Evolutionary conservation across 2,888 invertebrate species (phyloP), one percentile per base, ranked within the genome.

Genomic region (Amblyjoppa proteus): DNA sequence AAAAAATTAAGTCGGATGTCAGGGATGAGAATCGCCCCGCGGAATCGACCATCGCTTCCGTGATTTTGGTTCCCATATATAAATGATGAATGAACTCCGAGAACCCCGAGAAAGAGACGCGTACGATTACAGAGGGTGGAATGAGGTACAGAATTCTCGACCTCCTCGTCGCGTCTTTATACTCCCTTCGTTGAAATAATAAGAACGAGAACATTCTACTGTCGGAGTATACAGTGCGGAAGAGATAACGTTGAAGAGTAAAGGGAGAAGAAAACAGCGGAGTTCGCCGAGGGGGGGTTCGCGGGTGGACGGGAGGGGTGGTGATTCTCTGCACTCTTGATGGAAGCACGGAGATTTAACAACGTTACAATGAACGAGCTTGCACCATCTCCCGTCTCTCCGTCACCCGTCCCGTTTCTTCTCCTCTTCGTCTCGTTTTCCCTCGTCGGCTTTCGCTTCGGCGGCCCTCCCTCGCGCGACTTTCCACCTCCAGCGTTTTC

Each of bases 341-440:
- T 92, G 91, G 92, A 93, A 91, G 90, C 90, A 90, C 89, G 87
- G 91, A 91, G 91, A 92, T 92, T 92, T 92, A 92, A 93, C 92
- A 93, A 92, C 91, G 93, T 92, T 92, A 91, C 91, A 92, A 92
- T 92, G 90, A 91, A 90, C 90, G 91, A 90, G 88, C 89, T 89
- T 86, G 87, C 88, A 81, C 79, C 70, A 58, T 83, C 87, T 83
- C 83, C 83, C 85, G 74, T 83, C 85, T 66, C 82, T 70, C 56
- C 7, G 25, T 25, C 16, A 28, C 58, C 11, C 81, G 73, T 85
- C 84, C 77, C 51, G 56, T 25, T 68, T 66, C 64, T 41, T 77
- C 76, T 77, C 84, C 66, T 70, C 70, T 70, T 80, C 77, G 69
- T 75, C 85, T 77, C 74, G 75, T 80, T 83, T 45, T 77, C 73